Evolutionary conservation across 2,888 invertebrate genomes (phyloP).

Genomic region (Catocala fraxini): DNA sequence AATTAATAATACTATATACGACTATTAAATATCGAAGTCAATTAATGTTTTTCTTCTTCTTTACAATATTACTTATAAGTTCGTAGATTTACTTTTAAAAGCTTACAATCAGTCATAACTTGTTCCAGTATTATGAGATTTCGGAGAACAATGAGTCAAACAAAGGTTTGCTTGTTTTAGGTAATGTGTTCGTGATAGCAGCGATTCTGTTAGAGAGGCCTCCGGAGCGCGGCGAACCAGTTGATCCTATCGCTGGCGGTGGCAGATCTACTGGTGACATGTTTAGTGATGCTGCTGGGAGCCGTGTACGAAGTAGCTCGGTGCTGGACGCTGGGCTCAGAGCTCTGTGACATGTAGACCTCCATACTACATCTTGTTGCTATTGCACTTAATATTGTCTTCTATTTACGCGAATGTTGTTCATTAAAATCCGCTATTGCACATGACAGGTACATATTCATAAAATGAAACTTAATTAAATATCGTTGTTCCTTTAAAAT

Average conservation of each 20-base stretch:
- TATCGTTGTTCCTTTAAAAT: too few species aligned
- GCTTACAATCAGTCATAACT: too few species aligned
- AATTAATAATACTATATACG: slow-evolving; percentile 9
- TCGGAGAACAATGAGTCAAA: too few species aligned
- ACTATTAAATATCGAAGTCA: background rate
- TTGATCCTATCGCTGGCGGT: slow-evolving; percentile 96
- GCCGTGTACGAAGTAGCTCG: slow-evolving; percentile 93
- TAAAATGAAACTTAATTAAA: background rate
- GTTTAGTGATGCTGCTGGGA: slow-evolving; percentile 92
- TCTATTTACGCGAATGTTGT: too few species aligned
- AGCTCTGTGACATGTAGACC: slow-evolving; percentile 98
- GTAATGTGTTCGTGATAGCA: slow-evolving; percentile 98
- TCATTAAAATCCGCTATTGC: too few species aligned
- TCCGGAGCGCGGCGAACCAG: slow-evolving; percentile 96
- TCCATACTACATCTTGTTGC: too few species aligned
- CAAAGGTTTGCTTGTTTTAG: slow-evolving; percentile 75
- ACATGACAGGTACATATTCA: slow-evolving; percentile 90
- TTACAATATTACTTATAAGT: too few species aligned
- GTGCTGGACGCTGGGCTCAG: slow-evolving; percentile 95
- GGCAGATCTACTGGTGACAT: slow-evolving; percentile 96
- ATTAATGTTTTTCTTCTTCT: too few species aligned
- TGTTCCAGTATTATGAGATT: background rate
- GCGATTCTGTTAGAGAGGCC: slow-evolving; percentile 94
- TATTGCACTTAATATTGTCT: too few species aligned
- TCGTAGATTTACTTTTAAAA: too few species aligned